Base-by-base conservation (phyloP, 2,797 vertebrate species). In the Sebastes paucispinis region DNA sequence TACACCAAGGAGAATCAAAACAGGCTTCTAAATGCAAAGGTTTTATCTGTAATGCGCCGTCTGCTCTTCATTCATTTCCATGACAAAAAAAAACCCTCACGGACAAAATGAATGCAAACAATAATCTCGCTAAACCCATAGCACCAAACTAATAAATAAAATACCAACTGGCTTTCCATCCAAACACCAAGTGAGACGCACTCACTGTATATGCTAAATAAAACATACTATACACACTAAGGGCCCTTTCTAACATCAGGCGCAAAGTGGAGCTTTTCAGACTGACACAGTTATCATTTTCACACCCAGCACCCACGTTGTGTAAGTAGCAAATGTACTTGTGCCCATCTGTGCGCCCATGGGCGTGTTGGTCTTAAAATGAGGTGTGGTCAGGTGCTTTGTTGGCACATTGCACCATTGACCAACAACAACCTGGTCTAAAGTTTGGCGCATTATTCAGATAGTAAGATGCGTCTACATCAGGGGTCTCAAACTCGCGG, bases 21-120 rank as follows among this genome's bases (percentile, higher is more conserved):
- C 27, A 39, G 55, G 50, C 54, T 73, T 80, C 18, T 10, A 73
- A 79, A 82, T 84, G 67, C 63, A 86, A 50, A 24, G 55, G 14
- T 55, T 82, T 73, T 13, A 31, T 65, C 57, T 16, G 24, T 31
- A n/a, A 43, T 32, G 16, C 20, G 12, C 11, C 3, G 0, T 6
- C 65, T 52, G 47, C 13, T 74, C 25, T 57, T 20, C 63, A 58
- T 62, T 69, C 2, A 73, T 52, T 81, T 66, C 18, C 8, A 64
- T 60, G 57, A 72, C 18, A 69, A 29, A 77, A 11, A 11, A 54
- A 58, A 18, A 2, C 2, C 1, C 43, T 57, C 10, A 7, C 16
- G 13, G 0, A 63, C 1, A n/a, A 68, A 62, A 57, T 50, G 0
- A 69, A 69, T 29, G 34, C 27, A 68, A 73, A 73, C 24, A 69